Percentiles rank a stretch among this genome's conserved stretches.
Conservation (phyloP, 2,113 vertebrate genomes). For the Hydrolagus affinis region DNA sequence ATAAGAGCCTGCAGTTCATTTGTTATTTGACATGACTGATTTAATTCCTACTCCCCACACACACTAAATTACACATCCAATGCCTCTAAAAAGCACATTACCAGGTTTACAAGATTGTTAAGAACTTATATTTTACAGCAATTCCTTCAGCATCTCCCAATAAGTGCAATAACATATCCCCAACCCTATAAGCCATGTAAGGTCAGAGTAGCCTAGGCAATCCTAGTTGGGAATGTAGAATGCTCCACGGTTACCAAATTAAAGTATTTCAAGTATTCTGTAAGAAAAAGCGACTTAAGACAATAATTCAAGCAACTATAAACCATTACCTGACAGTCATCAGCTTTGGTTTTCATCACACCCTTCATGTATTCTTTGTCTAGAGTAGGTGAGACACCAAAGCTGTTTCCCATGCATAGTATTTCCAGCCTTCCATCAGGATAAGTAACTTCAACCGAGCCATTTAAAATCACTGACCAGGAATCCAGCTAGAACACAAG, state of each 20-base stretch:
- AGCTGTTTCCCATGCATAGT: constrained; percentile 96
- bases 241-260: too few species aligned
- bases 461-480: constrained; percentile 97
- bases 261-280: too few species aligned
- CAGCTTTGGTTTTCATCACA: constrained; percentile 96
- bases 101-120: not conserved
- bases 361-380: constrained; percentile 98
- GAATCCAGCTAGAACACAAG: constrained; percentile 76
- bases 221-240: too few species aligned
- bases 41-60: not conserved
- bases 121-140: not conserved
- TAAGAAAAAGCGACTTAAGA: too few species aligned
- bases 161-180: too few species aligned
- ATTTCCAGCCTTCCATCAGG: constrained; percentile 85
- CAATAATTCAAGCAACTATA: not conserved
- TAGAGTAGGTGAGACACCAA: constrained; percentile 92
- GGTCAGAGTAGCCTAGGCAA: too few species aligned
- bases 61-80: not conserved
- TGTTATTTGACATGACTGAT: not conserved
- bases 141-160: not conserved
- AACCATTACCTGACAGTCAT: constrained; percentile 87
- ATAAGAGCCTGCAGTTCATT: not conserved
- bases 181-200: too few species aligned
- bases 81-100: not conserved
- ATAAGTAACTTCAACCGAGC: constrained; percentile 91